Percentiles rank a stretch among this genome's conserved stretches.
Conservation (phyloP, 1,140 invertebrate species). For the Brachionus calyciflorus region DNA sequence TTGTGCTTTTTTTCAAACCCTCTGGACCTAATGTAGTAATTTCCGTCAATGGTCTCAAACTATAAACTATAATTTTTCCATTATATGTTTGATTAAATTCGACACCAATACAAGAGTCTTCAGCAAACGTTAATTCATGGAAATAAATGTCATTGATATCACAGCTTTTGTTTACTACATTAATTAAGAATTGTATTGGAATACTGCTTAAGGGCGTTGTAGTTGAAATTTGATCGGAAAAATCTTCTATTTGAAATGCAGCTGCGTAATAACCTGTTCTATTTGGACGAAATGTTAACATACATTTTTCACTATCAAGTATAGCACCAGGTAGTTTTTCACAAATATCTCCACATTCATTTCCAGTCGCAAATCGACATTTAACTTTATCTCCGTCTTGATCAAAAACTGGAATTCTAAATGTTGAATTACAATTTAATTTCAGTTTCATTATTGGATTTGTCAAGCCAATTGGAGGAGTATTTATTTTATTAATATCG, state of each 20-base stretch:
- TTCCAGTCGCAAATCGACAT: not conserved
- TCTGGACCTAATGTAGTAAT: not conserved
- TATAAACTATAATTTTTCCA: not conserved
- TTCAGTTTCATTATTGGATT: not conserved
- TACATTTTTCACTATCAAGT: not conserved
- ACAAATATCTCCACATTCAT: not conserved
- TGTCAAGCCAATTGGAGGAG: not conserved
- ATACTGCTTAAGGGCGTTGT: not conserved
- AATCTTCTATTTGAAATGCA: slow-evolving; percentile 17
- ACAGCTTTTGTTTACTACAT: not conserved
- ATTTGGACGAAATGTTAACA: not conserved
- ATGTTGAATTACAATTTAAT: not conserved
- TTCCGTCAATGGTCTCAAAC: not conserved
- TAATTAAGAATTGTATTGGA: slow-evolving; percentile 9
- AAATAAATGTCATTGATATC: not conserved
- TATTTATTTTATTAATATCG: not conserved
- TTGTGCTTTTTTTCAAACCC: not conserved
- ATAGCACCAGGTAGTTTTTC: not conserved
- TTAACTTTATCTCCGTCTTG: not conserved
- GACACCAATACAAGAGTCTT: not conserved
- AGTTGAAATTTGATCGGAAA: not conserved
- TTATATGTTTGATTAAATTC: not conserved
- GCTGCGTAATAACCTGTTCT: not conserved
- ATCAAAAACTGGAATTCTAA: not conserved
- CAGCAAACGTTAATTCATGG: not conserved